Conservation (phyloP, 64 coral and sea anemone genomes). For the Stylophora pistillata region DNA sequence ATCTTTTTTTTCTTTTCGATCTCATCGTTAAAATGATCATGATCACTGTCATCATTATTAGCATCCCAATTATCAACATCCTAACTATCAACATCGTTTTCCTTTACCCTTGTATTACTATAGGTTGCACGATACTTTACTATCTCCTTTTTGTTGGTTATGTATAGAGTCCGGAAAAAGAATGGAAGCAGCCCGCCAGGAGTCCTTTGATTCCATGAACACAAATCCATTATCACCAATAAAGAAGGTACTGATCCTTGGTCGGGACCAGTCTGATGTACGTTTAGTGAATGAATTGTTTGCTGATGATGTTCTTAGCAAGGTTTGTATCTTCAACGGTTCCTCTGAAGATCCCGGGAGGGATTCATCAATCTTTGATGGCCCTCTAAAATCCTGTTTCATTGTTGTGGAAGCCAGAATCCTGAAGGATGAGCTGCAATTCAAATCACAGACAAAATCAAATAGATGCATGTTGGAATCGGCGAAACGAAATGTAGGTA, state of each 20-base stretch:
- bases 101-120: too few species aligned
- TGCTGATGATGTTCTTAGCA: not conserved
- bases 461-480: not conserved
- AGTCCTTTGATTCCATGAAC: not conserved
- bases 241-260: not conserved
- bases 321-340: not conserved
- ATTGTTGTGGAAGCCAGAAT: not conserved
- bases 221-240: not conserved
- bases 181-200: not conserved
- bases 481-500: not conserved
- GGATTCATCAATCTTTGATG: not conserved
- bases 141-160: too few species aligned
- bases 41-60: too few species aligned
- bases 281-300: not conserved
- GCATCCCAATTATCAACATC: too few species aligned
- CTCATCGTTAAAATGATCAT: too few species aligned
- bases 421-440: not conserved
- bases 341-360: not conserved
- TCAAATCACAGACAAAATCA: not conserved
- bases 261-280: not conserved
- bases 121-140: too few species aligned
- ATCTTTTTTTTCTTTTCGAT: too few species aligned
- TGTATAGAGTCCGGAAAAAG: not conserved
- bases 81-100: too few species aligned
- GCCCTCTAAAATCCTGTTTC: not conserved